These are phyloP conservation scores for Eurystomus gularis DNA, from an alignment of 2,113 vertebrate genomes.

Conservation along the genomic window DNA sequence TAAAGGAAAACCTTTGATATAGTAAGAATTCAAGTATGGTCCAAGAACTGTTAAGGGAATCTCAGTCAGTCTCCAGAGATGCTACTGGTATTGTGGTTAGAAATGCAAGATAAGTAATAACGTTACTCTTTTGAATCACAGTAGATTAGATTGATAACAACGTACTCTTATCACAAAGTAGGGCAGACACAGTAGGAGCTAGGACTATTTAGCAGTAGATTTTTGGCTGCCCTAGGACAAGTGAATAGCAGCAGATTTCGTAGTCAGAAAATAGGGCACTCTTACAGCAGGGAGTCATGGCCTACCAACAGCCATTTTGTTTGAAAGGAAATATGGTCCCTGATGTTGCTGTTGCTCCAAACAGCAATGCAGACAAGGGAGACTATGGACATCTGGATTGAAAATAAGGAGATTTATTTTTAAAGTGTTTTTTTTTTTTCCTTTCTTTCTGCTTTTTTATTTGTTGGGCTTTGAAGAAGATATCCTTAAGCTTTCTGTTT, in stretches of 20 bases:
- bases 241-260: slow-evolving; percentile 20
- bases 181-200: slow-evolving; percentile 1
- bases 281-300: neutral
- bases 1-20: neutral
- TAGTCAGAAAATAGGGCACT: slow-evolving; percentile 8
- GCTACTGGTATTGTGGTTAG: neutral
- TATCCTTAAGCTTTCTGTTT: neutral
- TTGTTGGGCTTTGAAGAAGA: neutral
- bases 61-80: neutral
- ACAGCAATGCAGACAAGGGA: neutral
- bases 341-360: neutral
- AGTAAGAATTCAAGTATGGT: neutral
- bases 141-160: neutral
- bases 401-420: neutral
- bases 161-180: slow-evolving; percentile 5
- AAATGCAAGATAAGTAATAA: neutral
- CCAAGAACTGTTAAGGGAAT: neutral
- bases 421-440: neutral
- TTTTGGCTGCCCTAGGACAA: slow-evolving; percentile 23
- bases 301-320: neutral
- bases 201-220: neutral
- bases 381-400: neutral
- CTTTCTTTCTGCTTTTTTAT: neutral
- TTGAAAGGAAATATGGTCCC: neutral
- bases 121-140: neutral